Evolutionary conservation across 2,888 invertebrate genomes (phyloP), one percentile per base, ranked within the genome.

Genomic region (Chymomyza procnemis): DNA sequence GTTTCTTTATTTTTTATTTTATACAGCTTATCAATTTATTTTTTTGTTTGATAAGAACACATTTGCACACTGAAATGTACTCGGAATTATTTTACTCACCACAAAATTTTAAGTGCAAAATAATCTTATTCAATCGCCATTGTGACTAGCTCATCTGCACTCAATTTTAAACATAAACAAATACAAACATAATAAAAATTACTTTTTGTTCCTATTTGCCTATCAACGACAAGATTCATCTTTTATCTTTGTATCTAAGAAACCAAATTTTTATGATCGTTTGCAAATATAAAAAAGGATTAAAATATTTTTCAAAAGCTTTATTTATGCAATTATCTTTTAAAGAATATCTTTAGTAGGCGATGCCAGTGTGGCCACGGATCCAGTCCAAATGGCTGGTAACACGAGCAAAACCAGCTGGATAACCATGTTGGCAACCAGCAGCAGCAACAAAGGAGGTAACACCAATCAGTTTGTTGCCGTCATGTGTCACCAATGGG

Each of bases 331-430:
- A 41, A 41, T 14, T 18, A 1, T 50, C 14, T 50, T n/a, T 4
- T 16, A 50, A 50, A 12, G 12, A 1, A 8, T 50, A 18, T 57
- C 46, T 64, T 67, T 65, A 75, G 47, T 66, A 66, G 14, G 66
- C 54, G 48, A 76, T 59, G n/a, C 79, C 84, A 56, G 78, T 75
- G 34, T 81, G 74, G 1, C 74, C 62, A 9, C 69, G 68, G 34
- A 88, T 86, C 87, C 87, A 88, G 26, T 74, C 69, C 65, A 82
- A 61, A 62, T 80, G 82, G 41, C 74, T 77, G 30, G 81, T 80
- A 4, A 82, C 54, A 66, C 74, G 74, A 19, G 73, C 57, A 59
- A 80, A 79, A 1, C 76, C 84, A 61, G 71, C 68, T 21, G 82
- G 80, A 5, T 55, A 71, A 59, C 68, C 75, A 9, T 64, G 63